Conservation (phyloP, 2,888 invertebrate species). For the Agrenia bidenticulata region DNA sequence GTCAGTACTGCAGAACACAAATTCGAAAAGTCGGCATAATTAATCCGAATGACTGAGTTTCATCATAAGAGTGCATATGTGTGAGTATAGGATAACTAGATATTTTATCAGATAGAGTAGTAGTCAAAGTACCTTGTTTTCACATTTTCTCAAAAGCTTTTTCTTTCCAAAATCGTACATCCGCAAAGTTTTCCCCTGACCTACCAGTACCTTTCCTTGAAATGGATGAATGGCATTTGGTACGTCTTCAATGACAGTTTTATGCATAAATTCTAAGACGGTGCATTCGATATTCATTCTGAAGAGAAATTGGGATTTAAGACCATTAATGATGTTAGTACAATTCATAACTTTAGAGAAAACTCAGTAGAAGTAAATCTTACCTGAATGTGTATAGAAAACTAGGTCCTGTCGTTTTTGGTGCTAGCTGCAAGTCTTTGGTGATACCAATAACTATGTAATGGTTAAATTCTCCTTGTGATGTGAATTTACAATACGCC, state of each 20-base stretch:
- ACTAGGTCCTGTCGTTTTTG: slow-evolving; percentile 77
- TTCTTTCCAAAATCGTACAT: slow-evolving; percentile 96
- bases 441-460: slow-evolving; percentile 84
- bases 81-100: not conserved
- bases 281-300: slow-evolving; percentile 73
- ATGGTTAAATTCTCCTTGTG: slow-evolving; percentile 64
- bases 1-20: slow-evolving; percentile 51
- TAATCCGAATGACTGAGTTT: slow-evolving; percentile 30
- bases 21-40: slow-evolving; percentile 32
- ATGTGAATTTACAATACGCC: slow-evolving; percentile 77
- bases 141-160: slow-evolving; percentile 94
- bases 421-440: slow-evolving; percentile 85
- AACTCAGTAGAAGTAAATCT: slow-evolving; percentile 50
- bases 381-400: slow-evolving; percentile 82
- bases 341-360: not conserved
- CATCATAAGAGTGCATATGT: slow-evolving; percentile 20
- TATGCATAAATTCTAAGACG: slow-evolving; percentile 86
- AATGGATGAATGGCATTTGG: slow-evolving; percentile 86
- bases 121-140: slow-evolving; percentile 71
- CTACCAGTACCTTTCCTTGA: slow-evolving; percentile 87
- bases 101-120: slow-evolving; percentile 3
- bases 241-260: slow-evolving; percentile 89
- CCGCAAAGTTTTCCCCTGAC: slow-evolving; percentile 86
- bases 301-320: too few species aligned
- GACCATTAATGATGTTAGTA: slow-evolving; percentile 14